phyloP scores from a whole-genome alignment of 2,113 vertebrate genomes.

The Oreochromis niloticus region DNA sequence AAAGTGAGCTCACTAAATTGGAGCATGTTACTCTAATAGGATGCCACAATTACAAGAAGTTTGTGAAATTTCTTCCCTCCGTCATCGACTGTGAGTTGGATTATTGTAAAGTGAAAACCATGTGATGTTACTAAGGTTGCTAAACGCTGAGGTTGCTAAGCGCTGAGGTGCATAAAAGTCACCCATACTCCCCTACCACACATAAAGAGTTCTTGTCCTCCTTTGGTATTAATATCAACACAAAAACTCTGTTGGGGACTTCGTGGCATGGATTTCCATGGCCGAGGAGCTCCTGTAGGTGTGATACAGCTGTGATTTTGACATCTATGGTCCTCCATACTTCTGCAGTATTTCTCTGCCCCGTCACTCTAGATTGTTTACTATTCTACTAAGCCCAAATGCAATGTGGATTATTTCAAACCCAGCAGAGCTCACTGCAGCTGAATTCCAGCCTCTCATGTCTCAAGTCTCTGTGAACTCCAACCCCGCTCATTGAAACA shows the following conservation, averaged over 20 bases:
- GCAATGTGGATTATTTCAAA: constrained; percentile 5
- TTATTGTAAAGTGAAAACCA: not conserved
- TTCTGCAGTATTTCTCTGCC: not conserved
- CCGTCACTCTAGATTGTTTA: not conserved
- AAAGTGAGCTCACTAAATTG: not conserved
- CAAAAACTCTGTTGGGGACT: not conserved
- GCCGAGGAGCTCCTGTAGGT: not conserved
- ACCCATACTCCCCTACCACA: not conserved
- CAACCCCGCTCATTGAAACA: not conserved
- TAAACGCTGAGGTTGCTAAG: not conserved
- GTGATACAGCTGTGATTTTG: not conserved
- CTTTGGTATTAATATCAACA: not conserved
- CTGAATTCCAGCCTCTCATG: constrained; percentile 1
- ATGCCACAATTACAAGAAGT: not conserved
- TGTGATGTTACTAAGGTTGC: not conserved
- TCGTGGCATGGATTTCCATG: not conserved
- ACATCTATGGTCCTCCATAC: not conserved
- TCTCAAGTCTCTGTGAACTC: not conserved
- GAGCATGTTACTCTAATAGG: not conserved
- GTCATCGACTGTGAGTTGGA: not conserved
- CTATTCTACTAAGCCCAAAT: not conserved
- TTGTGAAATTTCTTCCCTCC: not conserved
- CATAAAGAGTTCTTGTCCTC: not conserved
- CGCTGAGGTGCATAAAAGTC: not conserved
- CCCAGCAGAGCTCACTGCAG: not conserved